Conservation (phyloP, 2,888 invertebrate species). For the Aricia artaxerxes region DNA sequence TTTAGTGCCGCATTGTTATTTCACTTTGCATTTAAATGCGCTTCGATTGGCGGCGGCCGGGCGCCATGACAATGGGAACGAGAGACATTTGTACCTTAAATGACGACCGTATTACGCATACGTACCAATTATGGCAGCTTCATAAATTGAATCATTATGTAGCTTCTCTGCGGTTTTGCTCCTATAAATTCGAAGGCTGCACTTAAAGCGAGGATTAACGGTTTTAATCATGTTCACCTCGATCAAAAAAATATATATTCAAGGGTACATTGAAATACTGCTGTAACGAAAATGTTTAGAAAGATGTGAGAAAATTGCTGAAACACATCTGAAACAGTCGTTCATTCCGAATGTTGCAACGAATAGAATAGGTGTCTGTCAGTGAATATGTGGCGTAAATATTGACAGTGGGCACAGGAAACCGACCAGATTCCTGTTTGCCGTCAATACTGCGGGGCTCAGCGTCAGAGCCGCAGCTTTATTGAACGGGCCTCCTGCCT, state of each 20-base stretch:
- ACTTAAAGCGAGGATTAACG: neutral
- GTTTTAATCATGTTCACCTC: neutral
- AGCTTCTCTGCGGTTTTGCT: neutral
- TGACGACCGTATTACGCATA: neutral
- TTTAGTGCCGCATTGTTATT: conserved; percentile 33
- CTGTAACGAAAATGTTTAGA: neutral
- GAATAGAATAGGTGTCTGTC: conserved; percentile 17
- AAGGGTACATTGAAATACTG: neutral
- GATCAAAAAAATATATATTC: neutral
- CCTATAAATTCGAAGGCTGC: neutral
- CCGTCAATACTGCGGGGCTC: conserved; percentile 56
- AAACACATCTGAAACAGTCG: neutral
- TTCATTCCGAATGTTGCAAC: neutral
- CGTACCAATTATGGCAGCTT: conserved; percentile 11
- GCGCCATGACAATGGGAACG: conserved; percentile 46
- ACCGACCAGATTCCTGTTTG: conserved; percentile 62
- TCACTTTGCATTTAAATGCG: conserved; percentile 29
- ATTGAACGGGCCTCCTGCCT: conserved; percentile 45
- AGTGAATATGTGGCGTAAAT: conserved; percentile 44
- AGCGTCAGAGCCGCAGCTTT: conserved; percentile 53
- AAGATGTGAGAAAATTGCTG: neutral
- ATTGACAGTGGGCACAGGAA: conserved; percentile 54
- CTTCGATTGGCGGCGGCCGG: conserved; percentile 7
- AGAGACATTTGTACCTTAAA: conserved; percentile 34
- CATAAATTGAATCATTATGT: conserved; percentile 16